phyloP scores from a whole-genome alignment of 2,113 vertebrate genomes.

The Catharus fuscescens region DNA sequence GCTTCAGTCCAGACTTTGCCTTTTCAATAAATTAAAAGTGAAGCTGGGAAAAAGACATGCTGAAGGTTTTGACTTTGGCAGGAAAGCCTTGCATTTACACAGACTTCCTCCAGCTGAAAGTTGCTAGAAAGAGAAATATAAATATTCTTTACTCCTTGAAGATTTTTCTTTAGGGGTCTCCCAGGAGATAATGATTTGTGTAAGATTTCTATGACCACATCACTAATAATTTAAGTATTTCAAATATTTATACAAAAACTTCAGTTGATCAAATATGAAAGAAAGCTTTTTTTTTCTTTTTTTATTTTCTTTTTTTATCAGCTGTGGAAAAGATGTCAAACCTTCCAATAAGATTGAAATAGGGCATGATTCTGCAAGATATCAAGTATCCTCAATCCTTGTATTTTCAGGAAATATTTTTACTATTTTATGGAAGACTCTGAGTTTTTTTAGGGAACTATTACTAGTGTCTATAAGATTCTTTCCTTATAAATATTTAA shows the following conservation, averaged over 20 bases:
- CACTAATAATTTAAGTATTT: neutral
- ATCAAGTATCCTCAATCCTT: neutral
- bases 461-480: neutral
- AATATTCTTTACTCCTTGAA: neutral
- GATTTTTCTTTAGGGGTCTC: neutral
- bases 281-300: neutral
- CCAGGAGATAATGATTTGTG: neutral
- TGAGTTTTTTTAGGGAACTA: neutral
- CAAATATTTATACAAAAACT: neutral
- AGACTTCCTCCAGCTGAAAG: neutral
- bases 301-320: neutral
- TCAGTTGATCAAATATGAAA: neutral
- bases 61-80: neutral
- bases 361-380: neutral
- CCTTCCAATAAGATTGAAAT: neutral
- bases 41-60: neutral
- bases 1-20: neutral
- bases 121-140: neutral
- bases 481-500: slow-evolving; percentile 2
- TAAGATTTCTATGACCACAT: neutral
- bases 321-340: neutral
- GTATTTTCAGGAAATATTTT: neutral
- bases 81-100: neutral
- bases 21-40: neutral
- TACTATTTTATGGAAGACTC: neutral